Base-by-base conservation (phyloP, 1,140 invertebrate genomes). In the Aleiodes sp. region DNA sequence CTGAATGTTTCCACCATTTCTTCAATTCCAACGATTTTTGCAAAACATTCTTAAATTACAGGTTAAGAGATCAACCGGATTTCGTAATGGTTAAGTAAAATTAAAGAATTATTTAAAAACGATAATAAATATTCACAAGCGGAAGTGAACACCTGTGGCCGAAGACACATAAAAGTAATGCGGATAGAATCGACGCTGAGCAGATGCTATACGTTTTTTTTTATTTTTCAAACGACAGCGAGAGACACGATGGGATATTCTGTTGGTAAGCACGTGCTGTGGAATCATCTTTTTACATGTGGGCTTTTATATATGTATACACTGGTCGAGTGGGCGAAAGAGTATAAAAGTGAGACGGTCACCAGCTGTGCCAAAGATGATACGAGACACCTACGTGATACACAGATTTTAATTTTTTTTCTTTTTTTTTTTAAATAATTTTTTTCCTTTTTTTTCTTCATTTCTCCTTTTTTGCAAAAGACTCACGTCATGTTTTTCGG, bases 331-430 rank as follows among this genome's bases (percentile, higher is more conserved):
- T 68, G 73, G 65, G 73, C 70, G 73, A 70, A 69, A 71, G 73
- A 76, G 75, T 52, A 52, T 52, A 52, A 52, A 52, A 52, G 46
- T 52, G 72, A 74, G 76, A 76, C 75, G 76, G 72, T 78, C 78
- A 77, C 78, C 78, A 80, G 78, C 78, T 80, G 78, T 80, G 78
- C 73, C 76, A 74, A 73, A 70, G 66, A 71, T 71, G 70, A 68
- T 39, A 67, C 64, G 56, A 65, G 64, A 71, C 70, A 60, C 43
- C 60, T 61, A 69, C 67, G 66, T 63, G 41, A 35, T 63, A 43
- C 19, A 43, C 37, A 26, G 35, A 41, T 63, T 28, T 39, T 41
- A 9, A 26, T 69, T 24, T 69, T 31, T 69, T 24, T 33, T 28
- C 14, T 46, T 69, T n/a, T n/a, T n/a, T n/a, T n/a, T n/a, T n/a